Evolutionary conservation across 2,113 vertebrate genomes (phyloP).

Genomic region (Morphnarchus princeps): DNA sequence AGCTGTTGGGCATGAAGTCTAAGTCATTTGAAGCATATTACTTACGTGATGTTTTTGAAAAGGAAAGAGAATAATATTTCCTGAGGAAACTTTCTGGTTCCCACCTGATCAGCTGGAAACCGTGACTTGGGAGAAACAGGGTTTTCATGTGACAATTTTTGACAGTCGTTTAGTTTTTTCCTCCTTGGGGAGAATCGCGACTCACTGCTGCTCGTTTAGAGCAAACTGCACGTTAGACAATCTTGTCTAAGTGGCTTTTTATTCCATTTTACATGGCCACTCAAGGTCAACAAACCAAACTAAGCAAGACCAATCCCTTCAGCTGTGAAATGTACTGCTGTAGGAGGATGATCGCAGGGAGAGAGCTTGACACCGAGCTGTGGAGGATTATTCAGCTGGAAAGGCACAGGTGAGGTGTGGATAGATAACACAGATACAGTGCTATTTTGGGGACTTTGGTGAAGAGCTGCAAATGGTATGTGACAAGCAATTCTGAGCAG

Average conservation of each 20-base stretch:
- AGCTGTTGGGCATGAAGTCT: not conserved
- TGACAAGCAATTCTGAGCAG: not conserved
- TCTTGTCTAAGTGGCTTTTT: slow-evolving; percentile 44
- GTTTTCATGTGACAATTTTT: not conserved
- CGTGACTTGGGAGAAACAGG: not conserved
- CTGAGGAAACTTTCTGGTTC: slow-evolving; percentile 10
- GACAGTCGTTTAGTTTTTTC: not conserved
- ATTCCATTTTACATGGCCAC: slow-evolving; percentile 33
- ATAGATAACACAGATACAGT: not conserved
- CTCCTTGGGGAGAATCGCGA: not conserved
- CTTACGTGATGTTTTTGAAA: not conserved
- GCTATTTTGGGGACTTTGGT: not conserved
- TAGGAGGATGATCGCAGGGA: not conserved
- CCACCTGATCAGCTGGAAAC: slow-evolving; percentile 26
- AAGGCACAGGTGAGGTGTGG: slow-evolving; percentile 32
- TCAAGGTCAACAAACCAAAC: slow-evolving; percentile 32
- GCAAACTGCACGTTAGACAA: not conserved
- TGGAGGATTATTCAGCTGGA: not conserved
- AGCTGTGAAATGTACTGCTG: slow-evolving; percentile 39
- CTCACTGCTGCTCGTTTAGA: not conserved
- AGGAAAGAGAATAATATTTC: slow-evolving; percentile 13
- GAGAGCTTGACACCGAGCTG: not conserved
- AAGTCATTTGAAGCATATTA: not conserved
- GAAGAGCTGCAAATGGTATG: not conserved
- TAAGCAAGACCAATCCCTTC: slow-evolving; percentile 15